A percentile compares a stretch with the other conserved stretches of the same genome.
Conservation (phyloP, 2,888 invertebrate genomes). For the Parascotia fuliginaria region DNA sequence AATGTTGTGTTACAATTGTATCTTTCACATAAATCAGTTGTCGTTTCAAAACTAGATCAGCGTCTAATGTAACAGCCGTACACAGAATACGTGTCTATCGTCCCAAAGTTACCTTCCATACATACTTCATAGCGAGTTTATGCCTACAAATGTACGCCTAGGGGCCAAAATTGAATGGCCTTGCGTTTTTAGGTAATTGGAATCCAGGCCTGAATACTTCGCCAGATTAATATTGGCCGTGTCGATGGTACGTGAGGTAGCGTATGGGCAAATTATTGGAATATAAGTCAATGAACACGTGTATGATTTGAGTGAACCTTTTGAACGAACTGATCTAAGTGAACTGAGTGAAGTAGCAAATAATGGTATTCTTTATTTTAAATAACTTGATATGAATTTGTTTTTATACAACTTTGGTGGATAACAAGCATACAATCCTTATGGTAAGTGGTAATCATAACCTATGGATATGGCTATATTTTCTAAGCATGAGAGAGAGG, state of each 20-base stretch:
- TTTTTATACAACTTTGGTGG: too few relatives aligned
- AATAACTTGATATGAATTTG: background rate
- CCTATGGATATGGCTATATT: too few relatives aligned
- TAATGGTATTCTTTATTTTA: background rate
- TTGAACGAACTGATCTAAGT: background rate
- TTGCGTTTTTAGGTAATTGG: conserved; percentile 65
- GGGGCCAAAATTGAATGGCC: conserved; percentile 61
- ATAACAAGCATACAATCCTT: too few relatives aligned
- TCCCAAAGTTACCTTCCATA: conserved; percentile 33
- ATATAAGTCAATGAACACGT: conserved; percentile 21
- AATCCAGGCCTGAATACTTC: conserved; percentile 45
- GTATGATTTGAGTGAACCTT: conserved; percentile 4
- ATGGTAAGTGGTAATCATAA: too few relatives aligned
- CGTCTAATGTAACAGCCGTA: conserved; percentile 9
- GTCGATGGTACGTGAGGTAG: conserved; percentile 22
- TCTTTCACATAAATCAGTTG: background rate
- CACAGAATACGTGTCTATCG: conserved; percentile 15
- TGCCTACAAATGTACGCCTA: conserved; percentile 40
- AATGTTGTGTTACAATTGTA: too few relatives aligned
- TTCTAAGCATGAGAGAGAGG: too few relatives aligned
- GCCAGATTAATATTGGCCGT: conserved; percentile 50
- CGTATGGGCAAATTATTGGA: conserved; percentile 31
- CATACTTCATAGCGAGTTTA: conserved; percentile 48
- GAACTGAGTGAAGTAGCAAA: background rate
- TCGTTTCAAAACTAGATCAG: background rate